Conservation (phyloP, 2,797 vertebrate genomes). For the Pseudochirops corinnae region DNA sequence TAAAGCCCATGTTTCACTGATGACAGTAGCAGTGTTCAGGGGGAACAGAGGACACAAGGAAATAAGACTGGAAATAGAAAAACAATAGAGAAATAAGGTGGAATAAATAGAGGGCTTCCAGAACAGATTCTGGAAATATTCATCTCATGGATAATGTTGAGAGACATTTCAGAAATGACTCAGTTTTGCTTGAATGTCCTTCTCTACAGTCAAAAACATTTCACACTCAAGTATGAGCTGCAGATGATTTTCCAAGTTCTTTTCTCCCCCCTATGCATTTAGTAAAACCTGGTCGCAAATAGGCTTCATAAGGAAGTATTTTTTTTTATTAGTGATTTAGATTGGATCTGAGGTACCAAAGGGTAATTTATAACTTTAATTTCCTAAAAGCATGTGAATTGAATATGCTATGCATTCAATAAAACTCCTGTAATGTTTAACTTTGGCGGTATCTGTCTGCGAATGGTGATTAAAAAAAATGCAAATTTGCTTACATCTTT, state of each 20-base stretch:
- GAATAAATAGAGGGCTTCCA: not conserved
- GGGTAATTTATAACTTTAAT: constrained; percentile 82
- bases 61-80: constrained; percentile 48
- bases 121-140: constrained; percentile 36
- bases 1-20: constrained; percentile 53
- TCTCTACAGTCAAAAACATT: constrained; percentile 50
- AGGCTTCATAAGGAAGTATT: constrained; percentile 64
- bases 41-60: constrained; percentile 46
- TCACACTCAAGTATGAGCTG: not conserved
- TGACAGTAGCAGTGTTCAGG: constrained; percentile 10
- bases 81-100: constrained; percentile 15
- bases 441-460: constrained; percentile 81
- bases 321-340: constrained; percentile 72
- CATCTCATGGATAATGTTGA: constrained; percentile 37
- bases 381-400: constrained; percentile 84
- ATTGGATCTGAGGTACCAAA: constrained; percentile 72
- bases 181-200: constrained; percentile 48
- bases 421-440: constrained; percentile 76
- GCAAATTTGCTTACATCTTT: constrained; percentile 85
- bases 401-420: constrained; percentile 82
- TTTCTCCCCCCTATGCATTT: constrained; percentile 26
- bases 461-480: constrained; percentile 85
- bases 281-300: constrained; percentile 74
- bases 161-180: constrained; percentile 69
- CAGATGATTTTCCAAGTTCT: constrained; percentile 63